Evolutionary conservation across 2,113 vertebrate genomes (phyloP).

Genomic region (Tupaia tana): DNA sequence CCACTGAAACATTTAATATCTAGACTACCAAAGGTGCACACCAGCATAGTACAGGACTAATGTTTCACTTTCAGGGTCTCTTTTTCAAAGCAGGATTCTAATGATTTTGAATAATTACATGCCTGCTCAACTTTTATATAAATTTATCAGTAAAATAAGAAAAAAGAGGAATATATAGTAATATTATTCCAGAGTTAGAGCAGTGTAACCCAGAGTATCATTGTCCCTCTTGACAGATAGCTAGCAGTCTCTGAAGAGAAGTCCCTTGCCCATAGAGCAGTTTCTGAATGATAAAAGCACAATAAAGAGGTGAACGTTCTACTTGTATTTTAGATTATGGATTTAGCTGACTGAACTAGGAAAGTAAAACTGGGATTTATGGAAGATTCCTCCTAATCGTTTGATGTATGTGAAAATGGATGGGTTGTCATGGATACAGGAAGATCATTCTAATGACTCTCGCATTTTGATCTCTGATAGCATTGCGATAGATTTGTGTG

Average conservation of each 20-base stretch:
- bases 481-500: slow-evolving; percentile 8
- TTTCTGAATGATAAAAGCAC: slow-evolving; percentile 28
- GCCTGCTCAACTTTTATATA: not conserved
- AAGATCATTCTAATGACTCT: slow-evolving; percentile 17
- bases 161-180: not conserved
- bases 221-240: not conserved
- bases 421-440: not conserved
- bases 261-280: not conserved
- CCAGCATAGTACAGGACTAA: not conserved
- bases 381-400: not conserved
- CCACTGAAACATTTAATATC: not conserved
- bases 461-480: slow-evolving; percentile 19
- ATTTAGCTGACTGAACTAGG: not conserved
- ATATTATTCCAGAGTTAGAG: not conserved
- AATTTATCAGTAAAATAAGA: not conserved
- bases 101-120: not conserved
- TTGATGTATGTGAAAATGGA: slow-evolving; percentile 16
- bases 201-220: not conserved
- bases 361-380: not conserved
- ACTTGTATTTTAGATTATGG: not conserved
- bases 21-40: not conserved
- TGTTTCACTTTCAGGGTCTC: not conserved
- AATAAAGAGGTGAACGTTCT: not conserved
- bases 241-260: slow-evolving; percentile 21
- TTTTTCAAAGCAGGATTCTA: slow-evolving; percentile 15